These are phyloP conservation scores for Tapirus terrestris DNA, from an alignment of 2,113 vertebrate species.

Conservation along the genomic window DNA sequence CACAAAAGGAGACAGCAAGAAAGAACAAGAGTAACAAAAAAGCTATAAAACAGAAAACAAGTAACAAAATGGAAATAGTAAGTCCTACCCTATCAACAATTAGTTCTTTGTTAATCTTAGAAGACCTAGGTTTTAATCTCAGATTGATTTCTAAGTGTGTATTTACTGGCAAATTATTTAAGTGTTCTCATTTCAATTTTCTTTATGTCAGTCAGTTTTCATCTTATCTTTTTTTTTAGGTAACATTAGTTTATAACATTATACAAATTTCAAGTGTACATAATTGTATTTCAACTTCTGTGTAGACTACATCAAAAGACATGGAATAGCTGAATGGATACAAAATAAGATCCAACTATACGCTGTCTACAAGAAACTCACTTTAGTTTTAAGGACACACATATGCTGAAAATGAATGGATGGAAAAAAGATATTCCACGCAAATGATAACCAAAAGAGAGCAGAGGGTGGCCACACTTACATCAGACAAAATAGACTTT, in stretches of 20 bases:
- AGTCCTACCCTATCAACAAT: not conserved
- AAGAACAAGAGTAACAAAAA: not conserved
- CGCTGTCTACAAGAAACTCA: not conserved
- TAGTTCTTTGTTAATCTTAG: not conserved
- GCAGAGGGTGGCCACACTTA: not conserved
- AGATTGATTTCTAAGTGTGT: not conserved
- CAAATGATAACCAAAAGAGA: not conserved
- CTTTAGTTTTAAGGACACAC: not conserved
- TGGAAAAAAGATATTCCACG: not conserved
- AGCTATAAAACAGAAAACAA: not conserved
- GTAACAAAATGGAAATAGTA: not conserved
- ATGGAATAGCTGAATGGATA: not conserved
- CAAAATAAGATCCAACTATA: not conserved
- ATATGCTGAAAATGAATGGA: not conserved
- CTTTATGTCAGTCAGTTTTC: not conserved
- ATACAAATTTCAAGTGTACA: too few species aligned
- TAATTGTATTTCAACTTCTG: too few species aligned
- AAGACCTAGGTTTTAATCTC: not conserved
- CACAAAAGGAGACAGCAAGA: not conserved
- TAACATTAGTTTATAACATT: too few species aligned
- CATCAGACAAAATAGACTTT: not conserved
- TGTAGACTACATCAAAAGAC: not conserved
- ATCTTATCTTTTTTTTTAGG: too few species aligned
- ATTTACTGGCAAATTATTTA: not conserved
- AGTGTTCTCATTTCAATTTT: not conserved